Evolutionary conservation across 2,888 invertebrate genomes (phyloP).

Genomic region (Amitus sp.): DNA sequence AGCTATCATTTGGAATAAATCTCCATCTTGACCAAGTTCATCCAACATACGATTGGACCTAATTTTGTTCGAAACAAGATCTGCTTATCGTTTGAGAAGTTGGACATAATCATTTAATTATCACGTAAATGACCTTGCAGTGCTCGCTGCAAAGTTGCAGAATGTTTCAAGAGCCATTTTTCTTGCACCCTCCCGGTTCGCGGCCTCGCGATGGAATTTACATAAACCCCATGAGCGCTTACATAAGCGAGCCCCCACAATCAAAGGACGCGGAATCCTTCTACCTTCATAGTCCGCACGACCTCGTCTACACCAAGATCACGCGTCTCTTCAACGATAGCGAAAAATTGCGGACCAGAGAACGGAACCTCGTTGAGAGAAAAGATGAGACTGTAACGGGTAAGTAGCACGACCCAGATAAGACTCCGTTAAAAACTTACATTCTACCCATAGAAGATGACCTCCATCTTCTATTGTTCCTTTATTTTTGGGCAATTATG

Average conservation of each 20-base stretch:
- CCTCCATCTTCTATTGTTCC: slow-evolving; percentile 3
- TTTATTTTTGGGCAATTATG: background rate
- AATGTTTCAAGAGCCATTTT: slow-evolving; percentile 64
- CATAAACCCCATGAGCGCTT: slow-evolving; percentile 81
- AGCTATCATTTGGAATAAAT: no score
- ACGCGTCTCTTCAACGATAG: slow-evolving; percentile 78
- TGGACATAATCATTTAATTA: no score
- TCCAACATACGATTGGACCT: no score
- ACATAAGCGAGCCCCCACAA: slow-evolving; percentile 53
- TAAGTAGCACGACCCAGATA: slow-evolving; percentile 58
- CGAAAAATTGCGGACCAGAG: slow-evolving; percentile 37
- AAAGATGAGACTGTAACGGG: slow-evolving; percentile 63
- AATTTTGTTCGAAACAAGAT: no score
- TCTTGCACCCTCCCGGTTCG: slow-evolving; percentile 61
- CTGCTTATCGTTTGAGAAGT: no score
- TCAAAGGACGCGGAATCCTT: slow-evolving; percentile 73
- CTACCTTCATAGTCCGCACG: slow-evolving; percentile 85
- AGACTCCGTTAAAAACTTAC: slow-evolving; percentile 10
- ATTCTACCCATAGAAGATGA: background rate
- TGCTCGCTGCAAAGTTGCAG: slow-evolving; percentile 57
- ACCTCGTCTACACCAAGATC: slow-evolving; percentile 84
- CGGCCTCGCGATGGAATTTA: slow-evolving; percentile 82
- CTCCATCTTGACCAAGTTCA: no score
- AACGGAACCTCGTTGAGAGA: slow-evolving; percentile 50
- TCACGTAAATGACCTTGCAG: slow-evolving; percentile 46